phyloP scores from a whole-genome alignment of 2,113 vertebrate species.

The Rhinolophus sinicus region DNA sequence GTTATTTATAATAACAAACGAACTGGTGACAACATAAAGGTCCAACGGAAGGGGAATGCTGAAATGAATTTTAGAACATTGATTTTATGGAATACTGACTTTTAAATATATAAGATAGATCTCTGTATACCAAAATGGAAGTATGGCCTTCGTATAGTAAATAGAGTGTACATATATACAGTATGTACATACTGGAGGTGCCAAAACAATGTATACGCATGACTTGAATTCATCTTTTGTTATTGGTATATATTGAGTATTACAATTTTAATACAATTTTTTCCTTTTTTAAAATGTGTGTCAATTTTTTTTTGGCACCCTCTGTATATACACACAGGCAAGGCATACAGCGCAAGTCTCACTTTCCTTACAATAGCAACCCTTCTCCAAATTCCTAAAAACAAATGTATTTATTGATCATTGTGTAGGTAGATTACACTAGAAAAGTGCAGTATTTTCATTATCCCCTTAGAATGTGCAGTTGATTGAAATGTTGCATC shows the following conservation, averaged over 20 bases:
- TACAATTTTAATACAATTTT: too few relatives aligned
- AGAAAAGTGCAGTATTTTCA: neutral
- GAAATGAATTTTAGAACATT: neutral
- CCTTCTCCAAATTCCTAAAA: neutral
- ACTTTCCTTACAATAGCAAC: neutral
- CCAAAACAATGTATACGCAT: too few relatives aligned
- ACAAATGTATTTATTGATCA: neutral
- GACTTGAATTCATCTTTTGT: too few relatives aligned
- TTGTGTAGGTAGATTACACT: neutral
- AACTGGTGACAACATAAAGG: neutral
- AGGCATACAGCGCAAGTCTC: neutral
- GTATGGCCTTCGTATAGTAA: neutral
- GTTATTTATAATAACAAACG: neutral
- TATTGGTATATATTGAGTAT: too few relatives aligned
- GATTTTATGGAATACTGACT: neutral
- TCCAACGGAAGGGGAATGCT: neutral
- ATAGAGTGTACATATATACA: neutral
- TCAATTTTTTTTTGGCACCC: too few relatives aligned
- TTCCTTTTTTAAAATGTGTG: too few relatives aligned
- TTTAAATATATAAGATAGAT: neutral
- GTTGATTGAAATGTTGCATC: slow-evolving; percentile 4
- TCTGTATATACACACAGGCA: neutral
- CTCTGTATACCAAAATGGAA: neutral
- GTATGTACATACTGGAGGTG: neutral
- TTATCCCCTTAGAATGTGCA: neutral